phyloP scores from a whole-genome alignment of 2,888 invertebrate genomes.

The Lasiommata megera region DNA sequence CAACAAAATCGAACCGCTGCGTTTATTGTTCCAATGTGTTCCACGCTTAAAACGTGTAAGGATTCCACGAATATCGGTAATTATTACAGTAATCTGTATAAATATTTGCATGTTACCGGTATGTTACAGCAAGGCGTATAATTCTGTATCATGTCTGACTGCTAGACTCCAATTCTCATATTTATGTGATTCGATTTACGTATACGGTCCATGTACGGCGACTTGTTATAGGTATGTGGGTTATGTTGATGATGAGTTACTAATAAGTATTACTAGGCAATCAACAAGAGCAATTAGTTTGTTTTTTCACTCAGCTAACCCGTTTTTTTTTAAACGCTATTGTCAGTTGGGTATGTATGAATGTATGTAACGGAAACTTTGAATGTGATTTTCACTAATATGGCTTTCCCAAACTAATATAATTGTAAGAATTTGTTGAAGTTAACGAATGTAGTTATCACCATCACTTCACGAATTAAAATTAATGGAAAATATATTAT shows the following conservation, averaged over 20 bases:
- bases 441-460: too few relatives aligned
- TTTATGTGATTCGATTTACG: conserved; percentile 5
- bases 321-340: too few relatives aligned
- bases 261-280: neutral
- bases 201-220: conserved; percentile 3
- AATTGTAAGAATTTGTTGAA: too few relatives aligned
- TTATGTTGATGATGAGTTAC: conserved; percentile 1
- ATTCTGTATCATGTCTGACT: conserved; percentile 5
- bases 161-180: neutral
- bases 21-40: neutral
- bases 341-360: too few relatives aligned
- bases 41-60: neutral
- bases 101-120: conserved; percentile 25
- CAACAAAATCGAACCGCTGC: neutral
- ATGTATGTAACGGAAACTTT: too few relatives aligned
- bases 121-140: conserved; percentile 14
- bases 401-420: too few relatives aligned
- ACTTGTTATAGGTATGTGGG: conserved; percentile 7
- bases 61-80: conserved; percentile 34
- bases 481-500: too few relatives aligned
- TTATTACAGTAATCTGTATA: conserved; percentile 33
- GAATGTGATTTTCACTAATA: too few relatives aligned
- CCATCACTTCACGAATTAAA: too few relatives aligned
- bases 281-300: too few relatives aligned
- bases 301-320: too few relatives aligned